Evolutionary conservation across 2,888 invertebrate genomes (phyloP), one percentile per base, ranked within the genome.

Genomic region (Ferrisia virgata): DNA sequence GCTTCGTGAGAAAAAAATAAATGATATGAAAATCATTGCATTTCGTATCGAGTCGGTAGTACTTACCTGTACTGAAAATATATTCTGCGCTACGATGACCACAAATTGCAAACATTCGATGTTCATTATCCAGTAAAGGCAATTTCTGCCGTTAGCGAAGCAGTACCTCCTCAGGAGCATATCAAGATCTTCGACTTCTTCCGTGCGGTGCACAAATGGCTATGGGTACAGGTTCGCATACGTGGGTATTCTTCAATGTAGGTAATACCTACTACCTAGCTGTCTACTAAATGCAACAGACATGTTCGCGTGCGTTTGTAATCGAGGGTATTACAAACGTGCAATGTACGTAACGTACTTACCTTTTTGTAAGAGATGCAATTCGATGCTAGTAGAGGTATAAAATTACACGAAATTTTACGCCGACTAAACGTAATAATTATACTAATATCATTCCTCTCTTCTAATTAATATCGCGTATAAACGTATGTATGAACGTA

Each of bases 381-480:
- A n/a, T 22, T 8, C 22, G 53, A 53, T 18, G n/a, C n/a, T n/a
- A 47, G 4, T 53, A 22, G 0, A 53, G 36, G 36, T 33, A 76
- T 76, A 36, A 76, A 76, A 25, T 76, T 76, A 76, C 72, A 76
- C 22, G 36, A 18, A 36, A 33, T 76, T 76, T 76, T n/a, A 76
- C 72, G 72, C 72, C 72, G 36, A 9, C 72, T 76, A 76, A 76
- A 76, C 72, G 72, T 18, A 36, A 76, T 76, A 76, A 76, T 76
- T 76, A 76, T 76, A 76, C n/a, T n/a, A 76, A 76, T 76, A 76
- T 36, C 72, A 36, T 8, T 5, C 64, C 0, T 18, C 31, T 64
- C 2, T 28, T 36, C 13, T 76, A 76, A 76, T 76, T 76, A 76
- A 33, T 36, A 76, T 36, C n/a, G 36, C 18, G 4, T 31, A 69